Conservation (phyloP, 2,113 vertebrate genomes). For the Peromyscus leucopus region DNA sequence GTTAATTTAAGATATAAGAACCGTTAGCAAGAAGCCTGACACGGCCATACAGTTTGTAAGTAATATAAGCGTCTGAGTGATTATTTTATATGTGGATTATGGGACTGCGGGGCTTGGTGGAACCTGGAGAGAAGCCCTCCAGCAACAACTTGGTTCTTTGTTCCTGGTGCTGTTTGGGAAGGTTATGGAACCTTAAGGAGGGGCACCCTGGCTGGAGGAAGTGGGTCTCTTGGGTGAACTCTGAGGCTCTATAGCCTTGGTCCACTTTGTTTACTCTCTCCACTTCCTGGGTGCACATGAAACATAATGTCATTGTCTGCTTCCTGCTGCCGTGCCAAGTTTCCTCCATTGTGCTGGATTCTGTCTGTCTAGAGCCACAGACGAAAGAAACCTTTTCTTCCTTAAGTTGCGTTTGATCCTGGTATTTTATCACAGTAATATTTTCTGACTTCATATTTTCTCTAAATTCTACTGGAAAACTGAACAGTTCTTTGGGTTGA, state of each 20-base stretch:
- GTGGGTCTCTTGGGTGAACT: not conserved
- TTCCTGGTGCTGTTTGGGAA: not conserved
- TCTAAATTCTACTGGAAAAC: constrained; percentile 20
- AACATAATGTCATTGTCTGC: not conserved
- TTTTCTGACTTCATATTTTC: not conserved
- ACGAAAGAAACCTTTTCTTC: not conserved
- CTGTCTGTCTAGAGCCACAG: not conserved
- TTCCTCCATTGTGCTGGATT: not conserved
- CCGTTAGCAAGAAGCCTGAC: too few relatives aligned
- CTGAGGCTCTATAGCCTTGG: too few relatives aligned
- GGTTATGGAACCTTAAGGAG: not conserved
- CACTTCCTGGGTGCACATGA: not conserved
- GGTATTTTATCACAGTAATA: not conserved
- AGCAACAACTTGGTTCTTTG: not conserved
- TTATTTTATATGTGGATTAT: too few relatives aligned
- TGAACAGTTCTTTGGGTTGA: not conserved
- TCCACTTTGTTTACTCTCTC: not conserved
- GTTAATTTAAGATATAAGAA: too few relatives aligned
- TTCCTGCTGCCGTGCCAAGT: not conserved
- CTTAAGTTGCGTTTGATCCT: not conserved
- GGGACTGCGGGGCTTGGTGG: too few relatives aligned
- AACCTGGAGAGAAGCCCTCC: too few relatives aligned
- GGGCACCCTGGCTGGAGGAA: not conserved
- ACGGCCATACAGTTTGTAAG: too few relatives aligned
- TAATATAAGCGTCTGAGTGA: too few relatives aligned